These are phyloP conservation scores for Thereuonema tuberculata DNA, from an alignment of 1,140 invertebrate genomes.

Conservation along the genomic window DNA sequence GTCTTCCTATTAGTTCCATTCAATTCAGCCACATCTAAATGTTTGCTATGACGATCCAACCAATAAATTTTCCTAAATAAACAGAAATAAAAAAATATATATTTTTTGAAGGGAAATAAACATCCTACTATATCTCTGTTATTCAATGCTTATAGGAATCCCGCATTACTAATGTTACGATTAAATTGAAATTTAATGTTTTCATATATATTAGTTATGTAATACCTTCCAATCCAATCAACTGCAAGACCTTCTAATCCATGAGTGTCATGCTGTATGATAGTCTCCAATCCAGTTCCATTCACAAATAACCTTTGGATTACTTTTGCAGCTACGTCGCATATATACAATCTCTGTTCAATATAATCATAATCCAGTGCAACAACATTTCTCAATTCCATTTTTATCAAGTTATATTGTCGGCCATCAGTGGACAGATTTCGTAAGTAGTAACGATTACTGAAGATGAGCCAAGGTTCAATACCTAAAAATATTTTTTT, in stretches of 20 bases:
- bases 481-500: slow-evolving; percentile 35
- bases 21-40: slow-evolving; percentile 76
- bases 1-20: slow-evolving; percentile 85
- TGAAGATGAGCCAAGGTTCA: slow-evolving; percentile 86
- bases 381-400: slow-evolving; percentile 92
- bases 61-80: slow-evolving; percentile 76
- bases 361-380: slow-evolving; percentile 83
- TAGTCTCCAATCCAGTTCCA: slow-evolving; percentile 46
- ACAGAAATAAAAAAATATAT: neutral
- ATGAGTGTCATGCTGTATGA: slow-evolving; percentile 84
- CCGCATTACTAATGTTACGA: too few species aligned
- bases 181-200: too few species aligned
- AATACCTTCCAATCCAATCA: slow-evolving; percentile 79
- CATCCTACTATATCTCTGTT: neutral
- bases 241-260: slow-evolving; percentile 91
- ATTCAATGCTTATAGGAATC: too few species aligned
- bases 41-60: slow-evolving; percentile 90
- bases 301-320: slow-evolving; percentile 54
- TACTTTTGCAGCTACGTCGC: slow-evolving; percentile 86
- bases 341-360: slow-evolving; percentile 78
- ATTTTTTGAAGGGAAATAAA: neutral
- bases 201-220: too few species aligned
- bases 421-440: slow-evolving; percentile 84
- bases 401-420: slow-evolving; percentile 74
- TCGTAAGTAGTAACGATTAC: slow-evolving; percentile 94